Conservation (phyloP, 2,113 vertebrate species). For the Acanthochromis polyacanthus region DNA sequence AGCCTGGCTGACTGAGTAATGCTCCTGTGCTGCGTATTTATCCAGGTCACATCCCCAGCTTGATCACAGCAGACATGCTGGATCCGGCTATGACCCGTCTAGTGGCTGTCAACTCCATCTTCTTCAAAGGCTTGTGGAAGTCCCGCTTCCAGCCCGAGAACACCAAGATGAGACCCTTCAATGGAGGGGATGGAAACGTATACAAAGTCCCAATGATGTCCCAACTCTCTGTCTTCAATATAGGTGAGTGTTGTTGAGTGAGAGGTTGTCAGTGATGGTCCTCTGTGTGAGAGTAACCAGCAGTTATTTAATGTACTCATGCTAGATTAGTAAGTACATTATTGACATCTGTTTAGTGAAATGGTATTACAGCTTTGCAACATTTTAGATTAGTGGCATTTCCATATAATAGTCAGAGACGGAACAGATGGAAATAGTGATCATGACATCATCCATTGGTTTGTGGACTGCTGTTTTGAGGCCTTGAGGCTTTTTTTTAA, state of each 20-base stretch:
- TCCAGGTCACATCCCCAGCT: slow-evolving; percentile 91
- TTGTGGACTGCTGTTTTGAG: too few species aligned
- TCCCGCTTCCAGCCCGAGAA: slow-evolving; percentile 92
- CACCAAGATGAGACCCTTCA: slow-evolving; percentile 91
- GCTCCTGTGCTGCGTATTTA: slow-evolving; percentile 26
- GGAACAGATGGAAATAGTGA: too few species aligned
- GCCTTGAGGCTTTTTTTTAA: too few species aligned
- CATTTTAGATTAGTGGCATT: too few species aligned
- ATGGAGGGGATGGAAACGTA: slow-evolving; percentile 85
- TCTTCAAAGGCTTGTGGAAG: slow-evolving; percentile 97
- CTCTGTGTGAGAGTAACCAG: too few species aligned
- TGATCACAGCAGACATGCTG: slow-evolving; percentile 89
- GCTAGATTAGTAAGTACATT: too few species aligned
- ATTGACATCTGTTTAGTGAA: too few species aligned
- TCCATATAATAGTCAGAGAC: too few species aligned
- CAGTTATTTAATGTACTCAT: too few species aligned
- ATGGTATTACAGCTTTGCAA: too few species aligned
- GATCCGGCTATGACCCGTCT: slow-evolving; percentile 87
- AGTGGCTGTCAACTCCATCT: slow-evolving; percentile 91
- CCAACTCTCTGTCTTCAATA: slow-evolving; percentile 91
- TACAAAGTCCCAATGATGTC: slow-evolving; percentile 95
- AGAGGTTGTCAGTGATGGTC: too few species aligned
- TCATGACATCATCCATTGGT: too few species aligned
- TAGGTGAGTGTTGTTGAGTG: slow-evolving; percentile 84
- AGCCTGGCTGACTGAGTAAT: slow-evolving; percentile 13